Evolutionary conservation across 2,888 invertebrate species (phyloP), one percentile per base, ranked within the genome.

Genomic region (Pollenia griseotomentosa): DNA sequence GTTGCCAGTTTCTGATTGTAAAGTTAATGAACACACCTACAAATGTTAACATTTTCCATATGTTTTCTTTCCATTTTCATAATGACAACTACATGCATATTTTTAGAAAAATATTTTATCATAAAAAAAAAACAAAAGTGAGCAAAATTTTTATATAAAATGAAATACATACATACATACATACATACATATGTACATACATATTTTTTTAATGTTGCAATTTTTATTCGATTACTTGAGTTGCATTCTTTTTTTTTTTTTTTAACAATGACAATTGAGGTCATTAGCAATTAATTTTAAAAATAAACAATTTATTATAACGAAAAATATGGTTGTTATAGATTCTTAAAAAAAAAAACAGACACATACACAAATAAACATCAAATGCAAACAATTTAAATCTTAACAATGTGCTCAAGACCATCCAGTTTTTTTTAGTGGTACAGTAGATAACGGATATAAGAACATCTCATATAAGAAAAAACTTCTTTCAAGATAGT

Each of bases 261-360:
- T 65, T 65, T 8, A 82, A 83, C 71, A 70, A 80, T 83, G 75
- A 80, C 83, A 86, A 86, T 86, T 75, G 83, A 86, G 86, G 86
- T 83, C 86, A 83, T 77, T 77, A 70, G 83, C 75, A 77, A 83
- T 79, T 70, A 65, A 66, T 80, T 85, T 80, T 75, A 75, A 83
- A 82, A 80, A 80, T 74, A 83, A 78, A 66, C 59, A 85, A 82
- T 70, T 70, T 65, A 65, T 78, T 71, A 77, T 61, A 78, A 63
- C 48, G 33, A 83, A 77, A 71, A 78, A 78, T 81, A 65, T 77
- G 57, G 9, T 83, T 66, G 10, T 53, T 68, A 68, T 65, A 83
- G 44, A 68, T 55, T 61, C 14, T 75, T 44, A 9, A 63, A 19
- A 48, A 48, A n/a, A 23, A 48, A 51, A 23, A 7, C 8, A 61